Evolutionary conservation across 1,140 invertebrate species (phyloP), one percentile per base, ranked within the genome.

Genomic region (Heliconius congener): DNA sequence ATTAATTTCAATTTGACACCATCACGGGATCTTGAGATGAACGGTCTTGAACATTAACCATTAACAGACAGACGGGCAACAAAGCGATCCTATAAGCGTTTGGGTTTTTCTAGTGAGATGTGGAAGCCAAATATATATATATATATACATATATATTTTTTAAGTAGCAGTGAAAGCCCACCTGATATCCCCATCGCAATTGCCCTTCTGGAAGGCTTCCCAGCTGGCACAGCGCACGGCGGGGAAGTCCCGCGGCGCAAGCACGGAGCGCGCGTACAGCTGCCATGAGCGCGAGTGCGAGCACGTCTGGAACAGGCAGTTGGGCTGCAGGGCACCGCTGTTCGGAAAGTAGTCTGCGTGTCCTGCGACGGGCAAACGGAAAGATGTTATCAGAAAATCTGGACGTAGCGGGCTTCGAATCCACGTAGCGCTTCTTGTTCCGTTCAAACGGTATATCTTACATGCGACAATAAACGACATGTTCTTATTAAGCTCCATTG

Each of bases 341-440:
- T 98, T 98, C 0, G 97, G 97, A 88, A 96, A 98, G 94, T 97
- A 98, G 91, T 98, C 98, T 5, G 95, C 96, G 83, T 97, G 96
- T 23, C 97, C 97, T 85, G 85, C 19, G 42, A 9, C 8, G 8
- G 19, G n/a, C 52, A 55, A n/a, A 8, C 5, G 8, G 19, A 55
- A 55, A 55, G 5, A 18, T n/a, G 6, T 55, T 55, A 55, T n/a
- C n/a, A n/a, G 18, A 19, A 55, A 55, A 55, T 55, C 5, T 8
- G 1, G 8, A 55, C 4, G 0, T 4, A 55, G 52, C 19, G 18
- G 18, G 52, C 3, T 8, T 16, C 13, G 4, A 46, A 46, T 1
- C 3, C 13, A 46, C 4, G 13, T 46, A 46, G 42, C 13, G 13
- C 42, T 13, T 46, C 42, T 46, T 37, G 6, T 37, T 37, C 34